Evolutionary conservation across 2,113 vertebrate species (phyloP).

Genomic region (Hirundichthys speculiger): DNA sequence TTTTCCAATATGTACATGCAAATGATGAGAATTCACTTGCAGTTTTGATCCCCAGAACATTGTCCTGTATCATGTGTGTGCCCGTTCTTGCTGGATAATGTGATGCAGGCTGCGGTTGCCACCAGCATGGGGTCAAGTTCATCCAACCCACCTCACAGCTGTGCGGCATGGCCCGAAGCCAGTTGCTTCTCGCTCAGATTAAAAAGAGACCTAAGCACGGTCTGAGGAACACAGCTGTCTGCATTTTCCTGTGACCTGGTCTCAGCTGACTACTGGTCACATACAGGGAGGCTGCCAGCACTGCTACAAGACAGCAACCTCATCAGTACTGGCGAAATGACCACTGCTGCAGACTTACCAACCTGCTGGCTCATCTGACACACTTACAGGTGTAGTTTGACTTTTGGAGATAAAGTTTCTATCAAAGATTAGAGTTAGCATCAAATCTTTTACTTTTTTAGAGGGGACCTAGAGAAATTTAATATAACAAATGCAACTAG

Average conservation of each 20-base stretch:
- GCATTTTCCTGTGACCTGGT: conserved; percentile 27
- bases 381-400: neutral
- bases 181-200: conserved; percentile 39
- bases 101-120: conserved; percentile 18
- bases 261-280: conserved; percentile 45
- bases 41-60: conserved; percentile 4
- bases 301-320: neutral
- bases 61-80: neutral
- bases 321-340: conserved; percentile 16
- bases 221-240: conserved; percentile 52
- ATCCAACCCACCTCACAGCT: conserved; percentile 55
- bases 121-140: conserved; percentile 49
- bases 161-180: conserved; percentile 49
- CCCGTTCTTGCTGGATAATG: conserved; percentile 12
- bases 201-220: conserved; percentile 43
- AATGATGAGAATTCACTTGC: neutral
- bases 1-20: neutral
- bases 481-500: neutral
- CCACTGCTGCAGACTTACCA: conserved; percentile 16
- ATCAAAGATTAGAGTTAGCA: neutral
- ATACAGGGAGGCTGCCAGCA: conserved; percentile 29
- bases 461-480: neutral
- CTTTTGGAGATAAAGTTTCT: too few relatives aligned
- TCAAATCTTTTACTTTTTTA: neutral
- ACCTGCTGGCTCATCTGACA: conserved; percentile 1